Base-by-base conservation (phyloP, 2,113 vertebrate genomes). In the Polypterus senegalus region DNA sequence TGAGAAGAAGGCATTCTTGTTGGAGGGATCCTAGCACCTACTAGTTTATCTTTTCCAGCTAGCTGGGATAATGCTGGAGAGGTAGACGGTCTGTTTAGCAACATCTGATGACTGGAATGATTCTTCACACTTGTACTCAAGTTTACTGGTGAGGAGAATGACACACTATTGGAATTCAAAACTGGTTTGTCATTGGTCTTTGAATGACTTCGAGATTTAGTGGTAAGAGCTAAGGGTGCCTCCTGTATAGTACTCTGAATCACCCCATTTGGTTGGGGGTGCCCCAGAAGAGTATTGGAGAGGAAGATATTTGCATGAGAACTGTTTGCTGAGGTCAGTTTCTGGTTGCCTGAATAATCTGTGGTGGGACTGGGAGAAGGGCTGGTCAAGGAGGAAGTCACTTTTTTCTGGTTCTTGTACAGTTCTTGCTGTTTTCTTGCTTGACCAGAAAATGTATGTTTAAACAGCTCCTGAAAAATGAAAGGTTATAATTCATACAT, bases 211-310 rank as follows among this genome's bases (percentile, higher is more conserved):
- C 88, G 91, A 60, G 81, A 78, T 79, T 90, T 93, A 48, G 84
- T 90, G 68, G 88, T 91, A 72, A 98, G 92, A 69, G 92, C 91
- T 75, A 98, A 80, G 61, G 94, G 93, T 70, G 87, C 88, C 63
- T 96, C 93, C 80, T 98, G 93, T 77, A 89, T 90, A 62, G 84
- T 75, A 49, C 80, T 82, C 61, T 87, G 85, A 79, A 86, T 85
- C 48, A 82, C 78, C 77, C 90, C 88, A 65, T 96, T 92, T 67
- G 81, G 81, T 71, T 86, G 87, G 60, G 83, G 85, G 78, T 92
- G 91, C 73, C 91, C 89, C 83, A 97, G 86, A 83, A 97, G 89
- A 84, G 92, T 91, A 75, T 91, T 94, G 74, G 92, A 90, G 69
- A 92, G 79, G 76, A 96, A 92, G 68, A 89, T 82, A 68, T 89